Evolutionary conservation across 23 tunicate genomes (phyloP).

Genomic region (Trididemnum miniatum): DNA sequence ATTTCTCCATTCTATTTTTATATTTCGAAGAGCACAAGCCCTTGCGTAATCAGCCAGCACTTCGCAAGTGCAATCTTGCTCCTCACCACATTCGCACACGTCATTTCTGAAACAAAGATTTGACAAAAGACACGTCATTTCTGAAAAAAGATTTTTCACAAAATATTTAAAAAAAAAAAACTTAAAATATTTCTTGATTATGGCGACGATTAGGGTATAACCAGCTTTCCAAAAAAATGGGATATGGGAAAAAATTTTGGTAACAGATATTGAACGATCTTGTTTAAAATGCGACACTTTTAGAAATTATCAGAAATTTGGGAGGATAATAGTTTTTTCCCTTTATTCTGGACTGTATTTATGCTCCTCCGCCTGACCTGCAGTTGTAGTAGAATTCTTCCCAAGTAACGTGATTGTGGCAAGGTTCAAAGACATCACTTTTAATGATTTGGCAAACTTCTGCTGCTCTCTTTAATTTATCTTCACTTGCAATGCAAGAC

Average conservation of each 20-base stretch:
- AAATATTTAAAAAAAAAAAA: too few relatives aligned
- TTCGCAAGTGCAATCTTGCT: slow-evolving; percentile 56
- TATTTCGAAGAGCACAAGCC: slow-evolving; percentile 50
- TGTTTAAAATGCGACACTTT: too few relatives aligned
- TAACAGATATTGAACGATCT: too few relatives aligned
- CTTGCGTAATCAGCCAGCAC: slow-evolving; percentile 73
- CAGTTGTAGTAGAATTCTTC: slow-evolving; percentile 62
- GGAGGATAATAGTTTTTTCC: too few relatives aligned
- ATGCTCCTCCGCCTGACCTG: slow-evolving; percentile 62
- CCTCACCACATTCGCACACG: slow-evolving; percentile 65
- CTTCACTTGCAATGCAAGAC: slow-evolving; percentile 43
- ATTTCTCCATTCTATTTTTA: slow-evolving; percentile 65
- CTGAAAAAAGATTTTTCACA: too few relatives aligned
- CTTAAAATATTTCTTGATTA: too few relatives aligned
- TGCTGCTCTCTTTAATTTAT: slow-evolving; percentile 41
- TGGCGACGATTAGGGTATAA: too few relatives aligned
- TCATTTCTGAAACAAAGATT: slow-evolving; percentile 75
- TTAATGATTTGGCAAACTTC: slow-evolving; percentile 59
- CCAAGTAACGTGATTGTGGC: slow-evolving; percentile 70
- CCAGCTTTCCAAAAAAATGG: too few relatives aligned
- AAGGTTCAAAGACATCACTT: slow-evolving; percentile 43
- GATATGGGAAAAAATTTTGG: too few relatives aligned
- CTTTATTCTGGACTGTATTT: too few relatives aligned
- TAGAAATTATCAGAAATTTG: too few relatives aligned
- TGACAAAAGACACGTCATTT: too few relatives aligned